phyloP scores from a whole-genome alignment of 2,797 vertebrate genomes.

The Babyrousa celebensis region DNA sequence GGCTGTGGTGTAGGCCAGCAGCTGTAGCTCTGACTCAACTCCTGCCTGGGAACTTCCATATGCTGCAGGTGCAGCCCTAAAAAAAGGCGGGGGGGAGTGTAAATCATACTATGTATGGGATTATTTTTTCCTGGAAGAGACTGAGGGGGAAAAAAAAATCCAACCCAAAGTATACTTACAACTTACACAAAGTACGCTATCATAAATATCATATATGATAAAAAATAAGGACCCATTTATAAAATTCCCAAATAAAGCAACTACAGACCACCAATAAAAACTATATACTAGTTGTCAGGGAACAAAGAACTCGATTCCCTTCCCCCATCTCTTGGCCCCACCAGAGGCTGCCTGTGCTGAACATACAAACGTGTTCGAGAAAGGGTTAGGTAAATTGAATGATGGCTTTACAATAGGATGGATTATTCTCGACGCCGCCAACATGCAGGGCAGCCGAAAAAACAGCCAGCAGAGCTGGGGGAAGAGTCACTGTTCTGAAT shows the following conservation, averaged over 20 bases:
- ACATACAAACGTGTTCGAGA: not conserved
- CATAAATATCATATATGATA: not conserved
- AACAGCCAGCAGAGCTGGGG: not conserved
- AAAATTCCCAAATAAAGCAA: slow-evolving; percentile 48
- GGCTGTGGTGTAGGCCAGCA: no score
- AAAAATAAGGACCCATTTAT: slow-evolving; percentile 45
- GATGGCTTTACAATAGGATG: not conserved
- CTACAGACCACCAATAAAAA: slow-evolving; percentile 24
- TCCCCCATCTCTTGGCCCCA: not conserved
- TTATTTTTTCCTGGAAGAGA: not conserved
- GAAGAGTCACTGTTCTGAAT: not conserved
- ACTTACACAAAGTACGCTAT: slow-evolving; percentile 49
- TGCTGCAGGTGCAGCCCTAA: no score
- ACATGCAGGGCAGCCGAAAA: not conserved
- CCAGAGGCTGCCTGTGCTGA: not conserved
- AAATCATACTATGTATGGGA: slow-evolving; percentile 30
- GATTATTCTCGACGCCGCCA: not conserved
- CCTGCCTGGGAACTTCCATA: no score
- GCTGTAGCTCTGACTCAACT: no score
- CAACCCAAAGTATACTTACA: not conserved
- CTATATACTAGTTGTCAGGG: not conserved
- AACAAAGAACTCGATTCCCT: not conserved
- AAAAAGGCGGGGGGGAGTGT: not conserved
- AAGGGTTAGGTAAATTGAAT: not conserved
- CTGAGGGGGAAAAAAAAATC: not conserved